A percentile compares a stretch with the other conserved stretches of the same genome.
phyloP scores from a whole-genome alignment of 2,888 invertebrate species.

The Carterocephalus palaemon region DNA sequence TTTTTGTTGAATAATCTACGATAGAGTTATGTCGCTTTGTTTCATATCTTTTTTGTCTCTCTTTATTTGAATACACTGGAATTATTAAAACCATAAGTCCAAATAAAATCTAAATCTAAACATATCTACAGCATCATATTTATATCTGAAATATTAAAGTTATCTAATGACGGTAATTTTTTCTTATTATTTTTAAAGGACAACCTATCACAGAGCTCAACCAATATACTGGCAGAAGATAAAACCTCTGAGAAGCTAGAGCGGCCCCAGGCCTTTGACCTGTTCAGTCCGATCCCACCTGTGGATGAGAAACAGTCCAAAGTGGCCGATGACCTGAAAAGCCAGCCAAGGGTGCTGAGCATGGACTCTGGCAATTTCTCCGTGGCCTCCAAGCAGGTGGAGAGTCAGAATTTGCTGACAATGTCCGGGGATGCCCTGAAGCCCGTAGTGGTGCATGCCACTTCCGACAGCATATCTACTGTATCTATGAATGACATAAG shows the following conservation, averaged over 20 bases:
- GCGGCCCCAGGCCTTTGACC: slow-evolving; percentile 64
- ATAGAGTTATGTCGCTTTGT: too few species aligned
- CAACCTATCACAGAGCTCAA: slow-evolving; percentile 43
- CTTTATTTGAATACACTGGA: too few species aligned
- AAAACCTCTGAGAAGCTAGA: slow-evolving; percentile 45
- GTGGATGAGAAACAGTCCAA: slow-evolving; percentile 63
- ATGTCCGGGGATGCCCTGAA: slow-evolving; percentile 60
- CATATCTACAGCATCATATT: too few species aligned
- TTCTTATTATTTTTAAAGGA: slow-evolving; percentile 48
- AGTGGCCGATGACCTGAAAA: slow-evolving; percentile 50
- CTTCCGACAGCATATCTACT: slow-evolving; percentile 68
- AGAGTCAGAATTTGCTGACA: slow-evolving; percentile 52
- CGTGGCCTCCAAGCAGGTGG: slow-evolving; percentile 56
- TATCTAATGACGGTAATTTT: too few species aligned
- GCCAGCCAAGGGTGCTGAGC: slow-evolving; percentile 59
- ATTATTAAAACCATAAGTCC: too few species aligned
- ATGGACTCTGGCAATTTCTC: slow-evolving; percentile 69
- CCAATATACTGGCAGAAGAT: slow-evolving; percentile 33
- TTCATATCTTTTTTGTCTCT: too few species aligned
- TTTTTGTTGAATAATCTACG: not conserved
- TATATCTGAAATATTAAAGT: too few species aligned
- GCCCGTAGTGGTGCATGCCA: slow-evolving; percentile 56
- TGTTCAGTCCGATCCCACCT: slow-evolving; percentile 76
- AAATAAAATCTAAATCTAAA: too few species aligned
- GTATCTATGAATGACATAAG: slow-evolving; percentile 81